phyloP scores from a whole-genome alignment of 2,797 vertebrate genomes.

The Sitta carolinensis region DNA sequence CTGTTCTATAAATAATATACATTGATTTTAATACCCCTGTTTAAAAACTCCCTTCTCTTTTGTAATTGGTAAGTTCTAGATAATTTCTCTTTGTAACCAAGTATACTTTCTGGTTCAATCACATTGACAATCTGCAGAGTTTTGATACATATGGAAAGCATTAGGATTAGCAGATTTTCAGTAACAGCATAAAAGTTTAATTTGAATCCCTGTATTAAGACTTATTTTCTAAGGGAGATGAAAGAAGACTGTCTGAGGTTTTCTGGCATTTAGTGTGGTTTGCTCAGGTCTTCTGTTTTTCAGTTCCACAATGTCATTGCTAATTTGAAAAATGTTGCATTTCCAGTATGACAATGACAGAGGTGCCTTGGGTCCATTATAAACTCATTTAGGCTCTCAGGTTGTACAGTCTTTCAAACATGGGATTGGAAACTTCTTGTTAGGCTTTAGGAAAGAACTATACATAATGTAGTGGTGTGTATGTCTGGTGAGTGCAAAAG shows the following conservation, averaged over 20 bases:
- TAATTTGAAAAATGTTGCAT: neutral
- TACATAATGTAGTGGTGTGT: neutral
- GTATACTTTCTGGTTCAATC: neutral
- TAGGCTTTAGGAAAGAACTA: neutral
- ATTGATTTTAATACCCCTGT: neutral
- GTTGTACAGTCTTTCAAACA: neutral
- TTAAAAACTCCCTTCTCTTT: neutral
- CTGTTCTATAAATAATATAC: neutral
- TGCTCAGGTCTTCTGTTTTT: neutral
- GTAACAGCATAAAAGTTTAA: neutral
- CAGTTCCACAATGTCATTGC: neutral
- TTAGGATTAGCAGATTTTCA: neutral
- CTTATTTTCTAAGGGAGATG: neutral
- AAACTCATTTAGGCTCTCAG: neutral
- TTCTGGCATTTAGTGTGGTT: neutral
- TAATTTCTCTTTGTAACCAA: neutral
- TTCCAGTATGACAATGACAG: neutral
- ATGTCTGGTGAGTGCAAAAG: neutral
- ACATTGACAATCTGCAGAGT: neutral
- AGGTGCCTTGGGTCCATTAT: neutral
- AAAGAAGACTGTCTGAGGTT: neutral
- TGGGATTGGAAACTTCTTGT: neutral
- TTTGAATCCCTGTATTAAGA: neutral
- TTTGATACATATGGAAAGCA: neutral
- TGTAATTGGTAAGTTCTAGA: neutral